Evolutionary conservation across 2,797 vertebrate species (phyloP).

Genomic region (Nannoperca australis): DNA sequence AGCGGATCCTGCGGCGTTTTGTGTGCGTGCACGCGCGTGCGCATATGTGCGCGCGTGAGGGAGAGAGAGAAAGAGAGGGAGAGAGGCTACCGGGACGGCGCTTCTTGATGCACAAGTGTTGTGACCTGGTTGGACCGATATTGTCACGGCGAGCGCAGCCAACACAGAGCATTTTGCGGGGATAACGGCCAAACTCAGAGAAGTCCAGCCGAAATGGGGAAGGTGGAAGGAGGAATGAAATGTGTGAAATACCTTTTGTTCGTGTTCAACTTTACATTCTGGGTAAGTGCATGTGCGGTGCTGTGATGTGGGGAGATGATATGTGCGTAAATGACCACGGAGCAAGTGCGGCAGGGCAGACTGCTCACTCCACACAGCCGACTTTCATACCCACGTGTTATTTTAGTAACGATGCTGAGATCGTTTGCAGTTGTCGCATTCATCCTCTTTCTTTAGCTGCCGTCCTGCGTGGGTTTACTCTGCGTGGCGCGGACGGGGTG

Average conservation of each 20-base stretch:
- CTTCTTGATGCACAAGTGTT: slow-evolving; percentile 59
- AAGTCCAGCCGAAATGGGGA: slow-evolving; percentile 85
- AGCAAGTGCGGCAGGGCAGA: slow-evolving; percentile 69
- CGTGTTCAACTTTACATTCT: slow-evolving; percentile 96
- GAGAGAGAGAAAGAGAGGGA: slow-evolving; percentile 46
- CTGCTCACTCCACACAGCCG: background rate
- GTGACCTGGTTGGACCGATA: slow-evolving; percentile 49
- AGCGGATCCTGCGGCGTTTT: slow-evolving; percentile 72
- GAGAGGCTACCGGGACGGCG: slow-evolving; percentile 17
- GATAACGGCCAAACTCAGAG: slow-evolving; percentile 11
- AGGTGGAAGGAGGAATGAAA: slow-evolving; percentile 91
- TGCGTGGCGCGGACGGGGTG: slow-evolving; percentile 69
- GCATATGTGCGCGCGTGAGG: slow-evolving; percentile 21
- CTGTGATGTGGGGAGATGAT: slow-evolving; percentile 13
- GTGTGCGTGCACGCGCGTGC: slow-evolving; percentile 14
- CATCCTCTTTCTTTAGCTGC: slow-evolving; percentile 20
- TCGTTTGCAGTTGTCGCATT: background rate
- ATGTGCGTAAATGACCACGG: slow-evolving; percentile 33
- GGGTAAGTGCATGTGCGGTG: slow-evolving; percentile 87
- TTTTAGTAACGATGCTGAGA: slow-evolving; percentile 3
- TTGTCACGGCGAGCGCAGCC: slow-evolving; percentile 54
- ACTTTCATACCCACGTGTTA: slow-evolving; percentile 27
- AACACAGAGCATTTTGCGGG: slow-evolving; percentile 10
- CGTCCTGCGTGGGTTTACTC: slow-evolving; percentile 9
- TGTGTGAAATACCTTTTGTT: slow-evolving; percentile 95